phyloP scores from a whole-genome alignment of 2,888 invertebrate species.

The Plusia festucae region DNA sequence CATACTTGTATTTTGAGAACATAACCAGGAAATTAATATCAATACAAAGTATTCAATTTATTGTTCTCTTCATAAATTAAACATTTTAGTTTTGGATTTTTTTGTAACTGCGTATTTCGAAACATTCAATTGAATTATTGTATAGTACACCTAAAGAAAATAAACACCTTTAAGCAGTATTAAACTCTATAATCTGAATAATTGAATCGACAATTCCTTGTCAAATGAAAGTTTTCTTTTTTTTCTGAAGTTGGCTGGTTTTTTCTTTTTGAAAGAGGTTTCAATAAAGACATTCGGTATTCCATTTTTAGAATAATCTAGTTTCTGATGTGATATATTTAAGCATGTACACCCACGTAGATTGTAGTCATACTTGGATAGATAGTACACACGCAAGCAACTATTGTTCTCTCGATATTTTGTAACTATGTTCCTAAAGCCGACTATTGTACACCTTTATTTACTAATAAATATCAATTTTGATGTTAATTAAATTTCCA shows the following conservation, averaged over 20 bases:
- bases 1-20: not conserved
- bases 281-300: not conserved
- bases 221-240: no score
- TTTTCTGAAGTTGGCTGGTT: no score
- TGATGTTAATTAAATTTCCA: not conserved
- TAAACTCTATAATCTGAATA: not conserved
- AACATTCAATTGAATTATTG: not conserved
- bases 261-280: not conserved
- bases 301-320: not conserved
- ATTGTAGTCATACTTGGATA: slow-evolving; percentile 11
- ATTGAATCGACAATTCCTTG: no score
- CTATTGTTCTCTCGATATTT: slow-evolving; percentile 32
- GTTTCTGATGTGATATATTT: not conserved
- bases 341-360: slow-evolving; percentile 1
- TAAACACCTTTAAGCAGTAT: not conserved
- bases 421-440: slow-evolving; percentile 20
- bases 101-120: not conserved
- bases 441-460: slow-evolving; percentile 19
- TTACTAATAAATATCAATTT: slow-evolving; percentile 31
- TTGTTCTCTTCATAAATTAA: slow-evolving; percentile 1
- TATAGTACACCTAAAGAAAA: not conserved
- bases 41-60: slow-evolving; percentile 2
- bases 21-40: not conserved
- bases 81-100: not conserved
- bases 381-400: slow-evolving; percentile 27